Percentiles rank a stretch among this genome's conserved stretches.
phyloP scores from a whole-genome alignment of 2,113 vertebrate genomes.

The Tretioscincus oriximinensis region DNA sequence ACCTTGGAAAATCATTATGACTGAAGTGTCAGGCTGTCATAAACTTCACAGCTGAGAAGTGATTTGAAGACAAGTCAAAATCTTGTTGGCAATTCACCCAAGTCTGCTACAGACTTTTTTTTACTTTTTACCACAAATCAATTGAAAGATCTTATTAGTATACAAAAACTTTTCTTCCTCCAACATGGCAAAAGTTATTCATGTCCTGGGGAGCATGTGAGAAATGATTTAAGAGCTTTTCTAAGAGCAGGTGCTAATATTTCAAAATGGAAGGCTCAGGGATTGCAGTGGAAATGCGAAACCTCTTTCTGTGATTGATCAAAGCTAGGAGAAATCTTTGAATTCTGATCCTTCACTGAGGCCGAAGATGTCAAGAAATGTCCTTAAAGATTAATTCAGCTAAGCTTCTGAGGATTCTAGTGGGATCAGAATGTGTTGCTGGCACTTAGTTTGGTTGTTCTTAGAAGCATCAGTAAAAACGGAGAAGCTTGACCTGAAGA shows the following conservation, averaged over 20 bases:
- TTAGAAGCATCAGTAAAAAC: constrained; percentile 1
- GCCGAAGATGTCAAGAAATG: no score
- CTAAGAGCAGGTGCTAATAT: no score
- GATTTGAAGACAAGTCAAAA: background rate
- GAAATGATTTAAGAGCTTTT: background rate
- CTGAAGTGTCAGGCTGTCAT: background rate
- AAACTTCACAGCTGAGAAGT: background rate
- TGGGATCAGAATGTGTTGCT: background rate
- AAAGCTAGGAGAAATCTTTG: no score
- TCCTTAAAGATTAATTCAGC: background rate
- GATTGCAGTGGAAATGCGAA: no score
- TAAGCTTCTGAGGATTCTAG: background rate
- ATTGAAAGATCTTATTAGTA: background rate
- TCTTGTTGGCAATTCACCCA: background rate
- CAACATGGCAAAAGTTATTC: background rate
- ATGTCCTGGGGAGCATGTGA: background rate
- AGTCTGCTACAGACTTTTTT: background rate
- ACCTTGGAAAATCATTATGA: background rate
- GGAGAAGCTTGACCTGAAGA: background rate
- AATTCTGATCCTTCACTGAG: no score
- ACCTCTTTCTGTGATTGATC: no score
- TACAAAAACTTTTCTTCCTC: background rate
- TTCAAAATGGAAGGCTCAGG: no score
- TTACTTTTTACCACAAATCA: background rate
- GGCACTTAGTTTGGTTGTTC: background rate